phyloP scores from a whole-genome alignment of 2,888 invertebrate genomes.

The Suillia variegata region DNA sequence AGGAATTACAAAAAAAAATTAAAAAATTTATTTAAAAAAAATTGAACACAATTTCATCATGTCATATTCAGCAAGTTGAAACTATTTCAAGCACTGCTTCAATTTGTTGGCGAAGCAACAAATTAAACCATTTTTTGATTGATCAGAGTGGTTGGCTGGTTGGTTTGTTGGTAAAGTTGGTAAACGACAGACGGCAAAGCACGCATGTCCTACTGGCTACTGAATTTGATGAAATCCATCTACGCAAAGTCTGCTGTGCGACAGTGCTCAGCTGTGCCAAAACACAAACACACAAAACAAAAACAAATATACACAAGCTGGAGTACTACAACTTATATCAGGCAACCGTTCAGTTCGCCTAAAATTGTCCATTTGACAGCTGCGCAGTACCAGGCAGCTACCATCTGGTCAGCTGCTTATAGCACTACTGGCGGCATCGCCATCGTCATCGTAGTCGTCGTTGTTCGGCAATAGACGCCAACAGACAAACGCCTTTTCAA shows the following conservation, averaged over 20 bases:
- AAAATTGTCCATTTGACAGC: slow-evolving; percentile 4
- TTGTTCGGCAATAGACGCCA: too few species aligned
- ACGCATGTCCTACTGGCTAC: slow-evolving; percentile 32
- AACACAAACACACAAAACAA: too few species aligned
- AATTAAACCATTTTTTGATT: slow-evolving; percentile 10
- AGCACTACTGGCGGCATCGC: too few species aligned
- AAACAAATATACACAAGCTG: too few species aligned
- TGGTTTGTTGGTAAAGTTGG: too few species aligned
- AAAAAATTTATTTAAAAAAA: too few species aligned
- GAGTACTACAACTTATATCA: background rate
- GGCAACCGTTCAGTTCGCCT: background rate
- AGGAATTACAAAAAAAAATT: too few species aligned
- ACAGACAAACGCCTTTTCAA: too few species aligned
- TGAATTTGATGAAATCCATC: slow-evolving; percentile 9
- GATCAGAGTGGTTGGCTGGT: too few species aligned
- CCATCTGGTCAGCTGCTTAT: background rate
- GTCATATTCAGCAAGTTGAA: slow-evolving; percentile 5
- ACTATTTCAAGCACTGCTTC: background rate
- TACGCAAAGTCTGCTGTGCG: background rate
- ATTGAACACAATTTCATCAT: background rate
- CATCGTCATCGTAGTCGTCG: too few species aligned
- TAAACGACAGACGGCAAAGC: too few species aligned
- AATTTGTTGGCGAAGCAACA: slow-evolving; percentile 14
- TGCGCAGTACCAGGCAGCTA: background rate
- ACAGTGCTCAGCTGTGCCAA: too few species aligned